phyloP scores from a whole-genome alignment of 2,888 invertebrate species.

The Hypena proboscidalis region DNA sequence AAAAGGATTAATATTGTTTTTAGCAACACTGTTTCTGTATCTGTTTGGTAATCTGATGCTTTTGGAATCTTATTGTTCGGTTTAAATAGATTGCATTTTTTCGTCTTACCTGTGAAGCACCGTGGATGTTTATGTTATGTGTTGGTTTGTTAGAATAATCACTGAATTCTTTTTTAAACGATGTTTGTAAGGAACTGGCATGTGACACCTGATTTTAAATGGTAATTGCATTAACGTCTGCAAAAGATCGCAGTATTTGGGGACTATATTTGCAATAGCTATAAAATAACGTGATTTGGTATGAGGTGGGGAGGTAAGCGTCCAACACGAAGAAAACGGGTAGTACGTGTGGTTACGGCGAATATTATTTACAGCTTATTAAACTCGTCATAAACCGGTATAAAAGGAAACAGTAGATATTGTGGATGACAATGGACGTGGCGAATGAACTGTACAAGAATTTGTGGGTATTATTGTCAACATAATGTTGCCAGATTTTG shows the following conservation, averaged over 20 bases:
- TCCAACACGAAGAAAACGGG: not conserved
- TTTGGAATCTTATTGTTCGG: conserved; percentile 36
- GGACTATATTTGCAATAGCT: too few relatives aligned
- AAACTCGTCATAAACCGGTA: conserved; percentile 5
- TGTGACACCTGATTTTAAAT: too few relatives aligned
- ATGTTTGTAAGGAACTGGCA: too few relatives aligned
- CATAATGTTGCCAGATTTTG: not conserved
- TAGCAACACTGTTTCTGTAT: conserved; percentile 45
- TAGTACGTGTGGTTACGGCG: not conserved
- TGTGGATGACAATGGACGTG: conserved; percentile 1
- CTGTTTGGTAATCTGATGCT: conserved; percentile 45
- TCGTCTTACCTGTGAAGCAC: conserved; percentile 18
- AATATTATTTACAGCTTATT: conserved; percentile 1
- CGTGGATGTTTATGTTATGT: too few relatives aligned
- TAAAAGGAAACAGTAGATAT: not conserved
- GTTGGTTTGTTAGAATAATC: not conserved
- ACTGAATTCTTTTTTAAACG: not conserved
- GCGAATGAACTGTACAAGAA: not conserved
- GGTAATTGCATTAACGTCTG: too few relatives aligned
- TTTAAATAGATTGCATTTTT: conserved; percentile 37
- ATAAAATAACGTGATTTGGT: too few relatives aligned
- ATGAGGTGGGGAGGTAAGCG: too few relatives aligned
- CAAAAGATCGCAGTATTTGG: too few relatives aligned
- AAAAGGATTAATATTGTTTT: conserved; percentile 55
- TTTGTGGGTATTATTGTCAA: not conserved